Evolutionary conservation across 2,113 vertebrate genomes (phyloP), one percentile per base, ranked within the genome.

Genomic region (Chionodraco myersi): DNA sequence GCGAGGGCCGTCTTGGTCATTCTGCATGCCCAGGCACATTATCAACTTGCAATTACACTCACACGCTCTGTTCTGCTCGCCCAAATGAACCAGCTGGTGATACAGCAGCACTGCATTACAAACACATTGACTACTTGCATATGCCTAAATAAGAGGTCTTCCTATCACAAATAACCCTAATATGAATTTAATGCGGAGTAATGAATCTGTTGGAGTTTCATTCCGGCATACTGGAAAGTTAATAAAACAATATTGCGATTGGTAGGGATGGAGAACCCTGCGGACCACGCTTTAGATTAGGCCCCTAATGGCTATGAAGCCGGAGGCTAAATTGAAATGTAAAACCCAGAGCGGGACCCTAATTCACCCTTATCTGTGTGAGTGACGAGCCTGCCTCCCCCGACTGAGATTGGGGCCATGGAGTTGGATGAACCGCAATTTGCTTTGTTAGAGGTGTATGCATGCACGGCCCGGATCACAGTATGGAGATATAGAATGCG

Each of bases 101-200:
- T 82, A 75, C 86, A 72, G 78, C 80, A 86, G 77, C 94, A 95
- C 95, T 90, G 94, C 92, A 93, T 85, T 65, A 88, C 67, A 82
- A 83, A 95, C 95, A 96, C 91, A 84, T 86, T 93, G 95, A 93
- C 95, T 94, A 91, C 94, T 89, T 91, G 94, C 83, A 91, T 78
- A 59, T 75, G 83, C 72, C 95, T 95, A 96, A 95, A 95, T 95
- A 96, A 96, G 94, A 96, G 95, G 93, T 95, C 96, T 96, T 95
- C 95, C 96, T 93, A 90, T 94, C 95, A 95, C 96, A 96, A 96
- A 96, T 96, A 96, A 95, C 95, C 92, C 93, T 97, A 96, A 97
- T 97, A 96, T 95, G 94, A 97, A 95, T 94, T 94, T 97, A 97
- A 98, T 96, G 96, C 94, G 90, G 93, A 94, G 94, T 97, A 97